Evolutionary conservation across 23 tunicate species (phyloP), one percentile per base, ranked within the genome.

Genomic region (Trididemnum miniatum): DNA sequence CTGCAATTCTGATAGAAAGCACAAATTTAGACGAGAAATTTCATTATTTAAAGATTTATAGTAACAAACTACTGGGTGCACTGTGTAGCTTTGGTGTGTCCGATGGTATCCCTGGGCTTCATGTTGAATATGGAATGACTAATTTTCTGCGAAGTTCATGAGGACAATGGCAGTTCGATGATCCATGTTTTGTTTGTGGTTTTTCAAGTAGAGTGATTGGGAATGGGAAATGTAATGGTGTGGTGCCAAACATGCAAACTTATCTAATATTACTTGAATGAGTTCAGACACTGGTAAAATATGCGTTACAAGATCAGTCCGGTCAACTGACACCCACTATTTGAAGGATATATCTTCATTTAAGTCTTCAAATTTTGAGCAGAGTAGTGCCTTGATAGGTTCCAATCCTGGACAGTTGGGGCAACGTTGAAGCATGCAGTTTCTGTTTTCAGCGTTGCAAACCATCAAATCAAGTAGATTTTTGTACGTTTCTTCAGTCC

Each of bases 141-240:
- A n/a, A n/a, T 76, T 76, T 38, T 76, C 81, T 5, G n/a, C 44
- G 26, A 76, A 76, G 51, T 76, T 34, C 65, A 76, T 76, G n/a
- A 76, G 20, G 18, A 76, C 23, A 9, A 76, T 22, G 7, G 65
- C 67, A 20, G 27, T 37, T 38, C 26, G 15, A 63, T 63, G 69
- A 44, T 76, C 81, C 81, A 40, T 44, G 24, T 20, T 23, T 31
- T 31, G n/a, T 51, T 76, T 76, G 23, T 34, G 81, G 18, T n/a
- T 38, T 76, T 76, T 76, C 25, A 51, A 40, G 31, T 20, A 76
- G 30, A 5, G 20, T 15, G 81, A n/a, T 26, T 76, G 81, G 12
- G 65, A 35, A 27, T 37, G 39, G 23, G 81, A 35, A 7, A 40
- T 40, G 44, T 18, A 51, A 28, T 35, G 44, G 31, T 76, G 81